A percentile compares a stretch with the other conserved stretches of the same genome.
Conservation (phyloP, 2,888 invertebrate species). For the Beris morrisii region DNA sequence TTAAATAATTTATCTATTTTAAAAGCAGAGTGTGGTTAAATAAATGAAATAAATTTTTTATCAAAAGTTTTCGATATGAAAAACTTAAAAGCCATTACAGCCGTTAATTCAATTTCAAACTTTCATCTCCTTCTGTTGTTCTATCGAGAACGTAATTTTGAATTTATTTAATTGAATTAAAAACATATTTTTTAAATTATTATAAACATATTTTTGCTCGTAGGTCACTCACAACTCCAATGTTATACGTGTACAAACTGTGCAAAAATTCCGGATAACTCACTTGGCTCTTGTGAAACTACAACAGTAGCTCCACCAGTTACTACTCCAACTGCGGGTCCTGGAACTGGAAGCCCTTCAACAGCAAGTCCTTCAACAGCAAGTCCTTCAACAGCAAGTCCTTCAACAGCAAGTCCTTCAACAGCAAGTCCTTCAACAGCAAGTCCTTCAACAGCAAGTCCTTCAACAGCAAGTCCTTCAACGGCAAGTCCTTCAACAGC, state of each 20-base stretch:
- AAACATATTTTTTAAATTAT: too few relatives aligned
- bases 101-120: too few relatives aligned
- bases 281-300: constrained; percentile 16
- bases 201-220: not conserved
- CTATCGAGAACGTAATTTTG: too few relatives aligned
- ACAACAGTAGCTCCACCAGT: not conserved
- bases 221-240: constrained; percentile 4
- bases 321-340: not conserved
- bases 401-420: not conserved
- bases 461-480: not conserved
- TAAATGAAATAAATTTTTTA: too few relatives aligned
- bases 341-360: not conserved
- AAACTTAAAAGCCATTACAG: too few relatives aligned
- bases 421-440: not conserved
- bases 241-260: constrained; percentile 35
- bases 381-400: not conserved
- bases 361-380: not conserved
- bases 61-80: too few relatives aligned
- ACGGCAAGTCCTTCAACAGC: not conserved
- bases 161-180: too few relatives aligned
- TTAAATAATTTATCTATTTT: too few relatives aligned
- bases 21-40: too few relatives aligned
- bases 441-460: not conserved
- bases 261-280: constrained; percentile 18
- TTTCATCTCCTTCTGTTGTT: too few relatives aligned